Base-by-base conservation (phyloP, 2,888 invertebrate species). In the Diadromus collaris region DNA sequence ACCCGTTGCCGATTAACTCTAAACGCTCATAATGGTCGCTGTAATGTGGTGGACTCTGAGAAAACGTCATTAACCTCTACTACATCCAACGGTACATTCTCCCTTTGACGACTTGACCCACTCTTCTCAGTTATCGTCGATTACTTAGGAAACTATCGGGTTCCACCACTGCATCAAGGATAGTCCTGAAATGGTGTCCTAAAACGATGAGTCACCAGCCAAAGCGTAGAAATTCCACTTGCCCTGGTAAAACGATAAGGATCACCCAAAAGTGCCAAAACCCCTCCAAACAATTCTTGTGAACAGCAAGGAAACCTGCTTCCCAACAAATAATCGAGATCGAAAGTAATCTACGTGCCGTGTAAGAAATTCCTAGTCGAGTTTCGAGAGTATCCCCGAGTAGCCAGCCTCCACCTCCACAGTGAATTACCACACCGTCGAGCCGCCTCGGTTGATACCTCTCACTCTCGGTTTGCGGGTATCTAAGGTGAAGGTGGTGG, bases 381-480 rank as follows among this genome's bases (percentile, higher is more conserved):
- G 61, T 74, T 73, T 64, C 34, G 54, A 54, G 68, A 29, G 13
- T 69, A 70, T n/a, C 61, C 69, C 44, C 65, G 76, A 70, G 68
- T 61, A 34, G 21, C 64, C 72, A 72, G 68, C 75, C 72, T 74
- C 76, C 73, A 80, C 70, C 79, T 80, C 70, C 73, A 60, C 51
- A 41, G 48, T 27, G 65, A 61, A 69, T 80, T 74, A 70, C 79
- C 76, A 67, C 73, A 70, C 38, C 56, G 70, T 67, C 67, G 48
- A 74, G 54, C 61, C 69, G 48, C 46, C 29, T 38, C 46, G 9
- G 48, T 27, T 41, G 60, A 34, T 68, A 38, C 79, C 79, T 79
- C 79, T 80, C 79, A 76, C 79, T 79, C 76, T 79, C 70, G 73
- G 73, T 78, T 70, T 61, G 48, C 46, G 70, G 48, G 58, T 64